These are phyloP conservation scores for Sorex araneus DNA, from an alignment of 2,113 vertebrate species.

Conservation along the genomic window DNA sequence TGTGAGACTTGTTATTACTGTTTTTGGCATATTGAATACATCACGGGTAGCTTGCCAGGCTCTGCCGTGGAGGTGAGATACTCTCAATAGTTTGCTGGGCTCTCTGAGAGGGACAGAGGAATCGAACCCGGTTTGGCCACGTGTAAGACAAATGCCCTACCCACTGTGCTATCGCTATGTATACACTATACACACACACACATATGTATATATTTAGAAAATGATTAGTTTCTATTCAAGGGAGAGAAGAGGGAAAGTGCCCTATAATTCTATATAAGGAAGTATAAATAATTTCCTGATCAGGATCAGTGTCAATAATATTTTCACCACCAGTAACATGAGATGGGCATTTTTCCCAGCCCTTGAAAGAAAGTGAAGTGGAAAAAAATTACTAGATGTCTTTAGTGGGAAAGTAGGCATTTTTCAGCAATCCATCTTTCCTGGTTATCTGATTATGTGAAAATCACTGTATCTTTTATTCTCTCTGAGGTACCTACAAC, in stretches of 20 bases:
- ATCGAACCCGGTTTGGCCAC: too few species aligned
- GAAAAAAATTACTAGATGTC: not conserved
- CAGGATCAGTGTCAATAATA: not conserved
- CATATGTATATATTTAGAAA: not conserved
- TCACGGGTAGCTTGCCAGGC: too few species aligned
- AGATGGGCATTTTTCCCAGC: not conserved
- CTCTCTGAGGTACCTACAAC: not conserved
- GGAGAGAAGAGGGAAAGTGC: not conserved
- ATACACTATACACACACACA: too few species aligned
- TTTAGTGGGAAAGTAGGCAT: not conserved
- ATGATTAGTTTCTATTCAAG: not conserved
- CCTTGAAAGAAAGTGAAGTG: conserved; percentile 25
- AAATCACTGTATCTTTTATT: not conserved
- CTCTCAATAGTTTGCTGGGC: too few species aligned
- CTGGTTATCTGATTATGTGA: not conserved
- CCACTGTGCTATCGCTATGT: too few species aligned
- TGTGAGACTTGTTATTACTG: too few species aligned
- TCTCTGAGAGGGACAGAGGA: too few species aligned
- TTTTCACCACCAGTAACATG: not conserved
- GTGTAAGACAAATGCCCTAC: too few species aligned
- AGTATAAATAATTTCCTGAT: not conserved
- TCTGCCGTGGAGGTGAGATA: too few species aligned
- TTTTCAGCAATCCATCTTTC: not conserved
- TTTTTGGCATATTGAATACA: too few species aligned
- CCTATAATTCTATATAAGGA: not conserved